Evolutionary conservation across 2,797 vertebrate species (phyloP).

Genomic region (Poeciliopsis infans): DNA sequence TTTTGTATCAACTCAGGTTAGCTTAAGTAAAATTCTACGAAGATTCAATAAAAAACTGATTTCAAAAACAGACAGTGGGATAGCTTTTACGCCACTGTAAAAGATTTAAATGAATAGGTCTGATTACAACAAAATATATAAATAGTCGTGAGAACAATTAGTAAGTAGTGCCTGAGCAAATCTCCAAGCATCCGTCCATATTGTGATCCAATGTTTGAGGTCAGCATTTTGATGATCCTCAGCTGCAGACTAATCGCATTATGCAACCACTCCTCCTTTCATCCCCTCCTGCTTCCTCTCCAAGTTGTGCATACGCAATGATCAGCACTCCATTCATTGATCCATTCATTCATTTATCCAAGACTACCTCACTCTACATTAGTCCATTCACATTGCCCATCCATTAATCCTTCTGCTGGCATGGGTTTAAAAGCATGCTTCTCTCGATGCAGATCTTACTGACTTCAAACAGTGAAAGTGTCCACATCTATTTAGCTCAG

Average conservation of each 20-base stretch:
- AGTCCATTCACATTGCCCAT: constrained; percentile 57
- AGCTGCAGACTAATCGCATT: constrained; percentile 66
- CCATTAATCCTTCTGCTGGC: constrained; percentile 61
- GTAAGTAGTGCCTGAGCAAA: constrained; percentile 16
- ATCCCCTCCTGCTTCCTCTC: constrained; percentile 39
- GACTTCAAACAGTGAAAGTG: constrained; percentile 31
- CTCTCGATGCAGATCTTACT: constrained; percentile 34
- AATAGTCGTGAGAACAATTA: neutral
- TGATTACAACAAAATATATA: neutral
- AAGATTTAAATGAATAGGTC: neutral
- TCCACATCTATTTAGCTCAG: constrained; percentile 10
- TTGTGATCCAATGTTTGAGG: constrained; percentile 61
- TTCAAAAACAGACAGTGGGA: neutral
- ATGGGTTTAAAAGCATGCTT: constrained; percentile 45
- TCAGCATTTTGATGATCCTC: constrained; percentile 59
- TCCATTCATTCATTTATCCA: constrained; percentile 68
- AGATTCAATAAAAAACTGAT: neutral
- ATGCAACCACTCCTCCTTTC: constrained; percentile 51
- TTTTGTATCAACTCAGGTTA: neutral
- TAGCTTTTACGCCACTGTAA: neutral
- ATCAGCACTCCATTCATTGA: constrained; percentile 71
- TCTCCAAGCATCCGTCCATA: constrained; percentile 23
- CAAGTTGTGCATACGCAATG: constrained; percentile 55
- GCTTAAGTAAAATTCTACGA: neutral
- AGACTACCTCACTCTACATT: constrained; percentile 48